Base-by-base conservation (phyloP, 1,140 invertebrate species). In the Pachyrhynchus sulphureomaculatus region DNA sequence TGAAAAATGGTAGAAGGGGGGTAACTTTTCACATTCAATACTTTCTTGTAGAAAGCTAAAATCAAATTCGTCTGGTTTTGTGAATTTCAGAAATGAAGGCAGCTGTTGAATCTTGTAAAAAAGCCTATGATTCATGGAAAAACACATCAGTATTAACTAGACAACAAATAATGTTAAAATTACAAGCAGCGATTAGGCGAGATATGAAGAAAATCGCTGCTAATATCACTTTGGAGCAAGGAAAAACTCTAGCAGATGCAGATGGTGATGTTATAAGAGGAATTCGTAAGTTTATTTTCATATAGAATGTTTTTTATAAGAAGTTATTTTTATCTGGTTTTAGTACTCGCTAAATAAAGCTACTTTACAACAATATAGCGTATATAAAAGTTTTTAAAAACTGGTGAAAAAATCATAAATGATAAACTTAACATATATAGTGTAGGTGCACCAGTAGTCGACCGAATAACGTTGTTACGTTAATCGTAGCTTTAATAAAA, bases 201-300 rank as follows among this genome's bases (percentile, higher is more conserved):
- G 86, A 87, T 68, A 82, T 93, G 86, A 89, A 91, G 81, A 86
- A 91, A 73, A 79, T 99, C 54, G 96, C 96, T 0, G 86, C 88
- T 58, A 96, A 89, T 74, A 92, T 99, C 29, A 99, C 97, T 9
- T 78, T 83, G 68, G 97, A 99, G 80, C 97, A 99, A 81, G 98
- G 98, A 20, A 99, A 99, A 78, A 99, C 98, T 0, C 80, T 96
- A 44, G 84, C 88, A 17, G 98, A 99, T 82, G 97, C 98, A 20
- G 95, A 99, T 76, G 98, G 98, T 44, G 98, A 99, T 82, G 96
- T 99, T 3, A 83, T 96, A 39, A 84, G 98, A 74, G 98, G 98
- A 52, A 84, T 99, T 55, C 97, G 93, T 95, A 83, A 87, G 87
- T 55, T n/a, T n/a, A n/a, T n/a, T n/a, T n/a, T n/a, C n/a, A n/a